Conservation (phyloP, 2,888 invertebrate genomes). For the Drosophila neotestacea region DNA sequence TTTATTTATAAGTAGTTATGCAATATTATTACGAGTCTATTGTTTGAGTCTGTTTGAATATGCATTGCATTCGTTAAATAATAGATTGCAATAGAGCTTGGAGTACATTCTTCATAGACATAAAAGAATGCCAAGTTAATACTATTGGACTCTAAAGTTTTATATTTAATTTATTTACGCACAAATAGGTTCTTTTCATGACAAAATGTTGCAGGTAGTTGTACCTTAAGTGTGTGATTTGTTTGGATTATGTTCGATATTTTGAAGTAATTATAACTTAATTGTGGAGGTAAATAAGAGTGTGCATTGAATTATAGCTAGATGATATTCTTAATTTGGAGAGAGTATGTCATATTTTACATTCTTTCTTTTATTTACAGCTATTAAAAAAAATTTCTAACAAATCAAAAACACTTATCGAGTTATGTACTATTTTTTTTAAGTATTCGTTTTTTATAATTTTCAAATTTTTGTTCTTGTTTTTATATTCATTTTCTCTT, state of each 20-base stretch:
- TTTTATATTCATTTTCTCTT: slow-evolving; percentile 2
- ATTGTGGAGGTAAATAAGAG: background rate
- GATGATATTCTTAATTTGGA: too few relatives aligned
- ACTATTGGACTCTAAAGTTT: background rate
- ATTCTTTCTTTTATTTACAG: too few relatives aligned
- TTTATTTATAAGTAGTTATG: slow-evolving; percentile 31
- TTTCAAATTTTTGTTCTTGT: background rate
- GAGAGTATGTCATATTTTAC: too few relatives aligned
- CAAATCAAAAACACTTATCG: too few relatives aligned
- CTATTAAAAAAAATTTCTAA: too few relatives aligned
- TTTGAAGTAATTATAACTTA: background rate
- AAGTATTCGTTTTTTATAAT: background rate
- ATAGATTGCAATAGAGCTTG: background rate
- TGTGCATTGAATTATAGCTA: too few relatives aligned
- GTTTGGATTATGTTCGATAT: too few relatives aligned
- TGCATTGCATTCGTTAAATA: slow-evolving; percentile 20
- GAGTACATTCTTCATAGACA: background rate
- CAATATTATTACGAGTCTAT: slow-evolving; percentile 21
- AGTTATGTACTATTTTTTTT: too few relatives aligned
- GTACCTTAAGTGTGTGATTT: too few relatives aligned
- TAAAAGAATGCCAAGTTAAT: too few relatives aligned
- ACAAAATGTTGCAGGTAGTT: too few relatives aligned
- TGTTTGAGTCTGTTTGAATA: slow-evolving; percentile 23
- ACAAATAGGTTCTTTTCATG: too few relatives aligned
- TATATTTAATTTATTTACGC: background rate